Evolutionary conservation across 2,797 vertebrate genomes (phyloP).

Genomic region (Typhlichthys subterraneus): DNA sequence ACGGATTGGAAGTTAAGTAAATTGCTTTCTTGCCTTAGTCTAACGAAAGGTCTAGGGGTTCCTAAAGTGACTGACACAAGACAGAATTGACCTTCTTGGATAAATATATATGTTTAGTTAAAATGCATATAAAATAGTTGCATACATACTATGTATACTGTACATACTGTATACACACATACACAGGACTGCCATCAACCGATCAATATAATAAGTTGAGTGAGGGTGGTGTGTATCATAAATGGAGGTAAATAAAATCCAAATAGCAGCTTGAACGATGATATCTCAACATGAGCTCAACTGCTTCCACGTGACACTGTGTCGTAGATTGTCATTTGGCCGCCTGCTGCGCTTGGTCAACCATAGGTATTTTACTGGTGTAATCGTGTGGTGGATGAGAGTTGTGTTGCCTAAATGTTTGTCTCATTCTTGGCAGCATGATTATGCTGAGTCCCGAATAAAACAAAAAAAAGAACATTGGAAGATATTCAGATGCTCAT

Average conservation of each 20-base stretch:
- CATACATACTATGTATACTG: no score
- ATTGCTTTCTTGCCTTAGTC: slow-evolving; percentile 20
- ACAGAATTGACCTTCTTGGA: no score
- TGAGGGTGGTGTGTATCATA: slow-evolving; percentile 11
- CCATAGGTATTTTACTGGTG: slow-evolving; percentile 5
- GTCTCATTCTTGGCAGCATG: slow-evolving; percentile 29
- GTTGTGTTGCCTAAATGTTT: slow-evolving; percentile 41
- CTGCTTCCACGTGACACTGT: slow-evolving; percentile 24
- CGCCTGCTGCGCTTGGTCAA: slow-evolving; percentile 32
- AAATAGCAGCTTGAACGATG: slow-evolving; percentile 26
- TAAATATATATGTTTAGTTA: no score
- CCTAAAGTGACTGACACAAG: slow-evolving; percentile 9
- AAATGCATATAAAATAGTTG: no score
- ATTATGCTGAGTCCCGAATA: slow-evolving; percentile 61
- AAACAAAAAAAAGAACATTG: slow-evolving; percentile 52
- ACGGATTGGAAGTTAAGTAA: slow-evolving; percentile 16
- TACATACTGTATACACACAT: no score
- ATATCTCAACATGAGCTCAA: slow-evolving; percentile 49
- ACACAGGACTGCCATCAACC: no score
- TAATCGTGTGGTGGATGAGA: slow-evolving; percentile 19
- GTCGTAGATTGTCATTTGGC: slow-evolving; percentile 26
- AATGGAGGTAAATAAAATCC: slow-evolving; percentile 31
- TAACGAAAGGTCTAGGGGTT: not conserved
- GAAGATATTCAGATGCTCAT: slow-evolving; percentile 49
- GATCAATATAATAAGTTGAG: not conserved